A percentile compares a stretch with the other conserved stretches of the same genome.
These are phyloP conservation scores for Galaxias olidus DNA, from an alignment of 2,797 vertebrate genomes.

Conservation along the genomic window DNA sequence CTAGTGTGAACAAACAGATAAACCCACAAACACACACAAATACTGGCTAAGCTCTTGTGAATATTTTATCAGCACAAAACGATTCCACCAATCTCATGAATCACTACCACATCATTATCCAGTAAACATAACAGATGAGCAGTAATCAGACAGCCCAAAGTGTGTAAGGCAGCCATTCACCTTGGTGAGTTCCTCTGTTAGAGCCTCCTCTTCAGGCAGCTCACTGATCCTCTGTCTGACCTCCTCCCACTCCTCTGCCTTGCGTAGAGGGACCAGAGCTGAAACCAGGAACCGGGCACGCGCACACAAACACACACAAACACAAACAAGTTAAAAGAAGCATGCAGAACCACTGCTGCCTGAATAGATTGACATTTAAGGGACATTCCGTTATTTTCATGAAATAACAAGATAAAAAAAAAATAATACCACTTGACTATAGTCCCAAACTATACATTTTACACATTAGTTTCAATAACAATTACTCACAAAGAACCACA, in stretches of 20 bases:
- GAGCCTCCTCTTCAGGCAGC: conserved; percentile 82
- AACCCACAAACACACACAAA: neutral
- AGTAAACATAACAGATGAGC: conserved; percentile 9
- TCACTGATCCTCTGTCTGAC: conserved; percentile 81
- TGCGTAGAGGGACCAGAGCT: conserved; percentile 85
- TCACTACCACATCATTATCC: neutral
- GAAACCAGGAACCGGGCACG: conserved; percentile 46
- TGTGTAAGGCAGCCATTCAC: conserved; percentile 59
- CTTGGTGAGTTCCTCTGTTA: conserved; percentile 89
- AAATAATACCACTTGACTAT: too few species aligned
- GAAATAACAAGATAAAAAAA: neutral
- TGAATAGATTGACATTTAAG: neutral
- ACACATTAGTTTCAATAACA: too few species aligned
- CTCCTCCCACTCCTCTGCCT: conserved; percentile 87
- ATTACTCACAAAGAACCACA: too few species aligned
- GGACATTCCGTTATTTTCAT: neutral
- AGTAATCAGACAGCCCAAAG: neutral
- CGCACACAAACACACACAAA: conserved; percentile 8
- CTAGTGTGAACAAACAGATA: neutral
- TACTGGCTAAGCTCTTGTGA: neutral
- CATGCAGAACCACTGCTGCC: conserved; percentile 3
- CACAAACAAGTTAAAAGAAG: conserved; percentile 25
- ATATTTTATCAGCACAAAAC: neutral
- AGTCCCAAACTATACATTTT: too few species aligned
- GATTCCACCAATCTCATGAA: too few species aligned